Percentiles rank a stretch among this genome's conserved stretches.
Conservation (phyloP, 2,797 vertebrate species). For the Buceros bicornis region DNA sequence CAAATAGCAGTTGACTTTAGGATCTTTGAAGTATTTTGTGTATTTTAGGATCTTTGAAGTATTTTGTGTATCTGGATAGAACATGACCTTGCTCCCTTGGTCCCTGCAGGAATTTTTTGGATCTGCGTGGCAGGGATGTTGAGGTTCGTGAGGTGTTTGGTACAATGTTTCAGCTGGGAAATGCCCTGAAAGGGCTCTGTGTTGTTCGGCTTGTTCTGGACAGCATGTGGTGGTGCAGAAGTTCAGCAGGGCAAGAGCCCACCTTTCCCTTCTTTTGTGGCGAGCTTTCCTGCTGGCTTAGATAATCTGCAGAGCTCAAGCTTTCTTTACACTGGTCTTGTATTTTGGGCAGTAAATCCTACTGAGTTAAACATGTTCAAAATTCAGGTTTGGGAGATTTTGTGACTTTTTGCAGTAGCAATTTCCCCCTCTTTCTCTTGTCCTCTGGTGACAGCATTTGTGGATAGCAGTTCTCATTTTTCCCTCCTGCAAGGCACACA, state of each 20-base stretch:
- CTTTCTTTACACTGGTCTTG: not conserved
- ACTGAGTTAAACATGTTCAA: not conserved
- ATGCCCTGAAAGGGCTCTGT: rapidly evolving
- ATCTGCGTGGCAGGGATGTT: not conserved
- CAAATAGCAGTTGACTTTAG: not conserved
- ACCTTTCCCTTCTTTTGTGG: not conserved
- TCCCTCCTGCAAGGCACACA: constrained; percentile 3
- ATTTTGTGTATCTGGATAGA: not conserved
- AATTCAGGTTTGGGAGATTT: not conserved
- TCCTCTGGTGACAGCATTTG: not conserved
- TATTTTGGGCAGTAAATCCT: not conserved
- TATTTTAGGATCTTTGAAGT: not conserved
- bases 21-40: not conserved
- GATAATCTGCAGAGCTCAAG: not conserved
- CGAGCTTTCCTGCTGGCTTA: not conserved
- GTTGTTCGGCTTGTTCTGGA: not conserved
- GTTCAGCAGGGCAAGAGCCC: not conserved
- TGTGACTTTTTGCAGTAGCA: not conserved
- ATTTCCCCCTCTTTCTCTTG: not conserved
- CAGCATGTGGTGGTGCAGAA: not conserved
- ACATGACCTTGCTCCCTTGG: not conserved
- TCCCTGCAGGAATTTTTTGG: not conserved
- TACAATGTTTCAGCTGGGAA: not conserved
- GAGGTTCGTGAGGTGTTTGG: not conserved
- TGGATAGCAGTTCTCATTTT: not conserved